Base-by-base conservation (phyloP, 1,140 invertebrate species). In the Pollicipes pollicipes region DNA sequence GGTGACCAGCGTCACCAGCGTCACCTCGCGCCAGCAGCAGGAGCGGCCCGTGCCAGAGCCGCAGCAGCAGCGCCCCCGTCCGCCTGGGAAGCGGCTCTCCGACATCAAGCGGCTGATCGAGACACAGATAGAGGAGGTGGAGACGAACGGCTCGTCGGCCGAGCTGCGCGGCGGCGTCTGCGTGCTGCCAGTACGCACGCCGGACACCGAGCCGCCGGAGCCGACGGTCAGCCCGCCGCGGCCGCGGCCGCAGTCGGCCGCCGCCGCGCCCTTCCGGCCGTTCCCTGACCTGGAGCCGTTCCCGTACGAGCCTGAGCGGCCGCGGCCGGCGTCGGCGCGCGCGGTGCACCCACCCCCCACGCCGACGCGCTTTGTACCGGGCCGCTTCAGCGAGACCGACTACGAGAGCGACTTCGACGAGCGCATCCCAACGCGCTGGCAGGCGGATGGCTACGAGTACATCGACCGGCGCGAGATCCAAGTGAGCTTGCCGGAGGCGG, bases 371-470 rank as follows among this genome's bases (percentile, higher is more conserved):
- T 87, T 90, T 80, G 76, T 87, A 68, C 84, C 86, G 75, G 83
- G 86, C 68, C 86, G 89, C 79, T 88, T 87, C 76, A 80, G 82
- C 37, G 86, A 80, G 81, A 86, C 86, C 76, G 88, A 90, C 75
- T 88, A 88, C 74, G 87, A 88, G 78, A 89, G 87, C 76, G 87
- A 90, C 76, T 87, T 85, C 72, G 88, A 89, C 69, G 81, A 82
- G 37, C 70, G 83, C 72, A 85, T 88, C 75, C 81, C 83, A 69
- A 82, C 85, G 0, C 78, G 85, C 30, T 88, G 87, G 75, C 72
- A 73, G 32, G 73, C 73, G 26, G 35, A 30, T 45, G 35, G 27
- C 8, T 30, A 31, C 24, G 64, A 73, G 30, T 32, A 72, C 29
- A 69, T 69, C 24, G 29, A 58, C 28, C 63, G 37, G 27, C 69